Evolutionary conservation across 2,888 invertebrate species (phyloP), one percentile per base, ranked within the genome.

Genomic region (Hyposoter didymator): DNA sequence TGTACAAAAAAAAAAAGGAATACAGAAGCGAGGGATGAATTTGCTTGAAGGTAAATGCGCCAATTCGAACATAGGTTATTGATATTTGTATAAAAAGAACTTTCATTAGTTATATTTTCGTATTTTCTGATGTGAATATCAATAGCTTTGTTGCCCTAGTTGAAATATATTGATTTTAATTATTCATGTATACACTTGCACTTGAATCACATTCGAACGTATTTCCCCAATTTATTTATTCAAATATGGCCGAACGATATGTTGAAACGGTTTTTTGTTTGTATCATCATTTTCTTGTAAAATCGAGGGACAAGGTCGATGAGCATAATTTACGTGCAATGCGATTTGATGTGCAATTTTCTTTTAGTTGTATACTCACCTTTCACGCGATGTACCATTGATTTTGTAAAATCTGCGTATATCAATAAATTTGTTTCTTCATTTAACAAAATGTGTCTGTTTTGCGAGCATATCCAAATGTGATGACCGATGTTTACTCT

Each of bases 51-150:
- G 79, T 84, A 59, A 82, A 79, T 74, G 66, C 82, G 84, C 79
- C 85, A 80, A 84, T 87, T 87, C 75, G 79, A 80, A 59, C 74
- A 84, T 82, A 87, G 82, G 28, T 86, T 80, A 82, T 82, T 74
- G 82, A 85, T 79, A 86, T 86, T 87, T 87, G 87, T 87, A 86
- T 86, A 87, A 87, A 87, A 75, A 82, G 85, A 84, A 84, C 70
- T 86, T 87, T 87, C 69, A 87, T 87, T 86, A 86, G 84, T 86
- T 82, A 86, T 87, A 87, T 87, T 87, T 87, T 87, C 86, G 78
- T 87, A 86, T 87, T 87, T 84, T 84, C 82, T 80, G 80, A 86
- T 81, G 83, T 85, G 72, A 80, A 80, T 80, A 82, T 64, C 59
- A 55, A 83, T 87, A 86, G 82, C 75, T 86, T 74, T 75, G 84